These are phyloP conservation scores for Sarcophaga variegata DNA, from an alignment of 2,888 invertebrate species.

Conservation along the genomic window DNA sequence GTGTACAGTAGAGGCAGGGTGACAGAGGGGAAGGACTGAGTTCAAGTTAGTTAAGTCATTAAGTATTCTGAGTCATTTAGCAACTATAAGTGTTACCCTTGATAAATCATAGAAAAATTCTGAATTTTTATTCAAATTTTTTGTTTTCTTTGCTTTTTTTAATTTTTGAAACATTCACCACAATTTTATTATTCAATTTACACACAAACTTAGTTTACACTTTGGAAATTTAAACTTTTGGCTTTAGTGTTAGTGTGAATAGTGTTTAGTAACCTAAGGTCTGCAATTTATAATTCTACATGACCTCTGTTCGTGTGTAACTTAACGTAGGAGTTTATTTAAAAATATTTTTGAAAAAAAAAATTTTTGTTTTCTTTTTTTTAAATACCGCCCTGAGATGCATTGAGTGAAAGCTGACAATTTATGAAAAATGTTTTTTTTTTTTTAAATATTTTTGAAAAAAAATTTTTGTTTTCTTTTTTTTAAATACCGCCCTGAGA, in stretches of 20 bases:
- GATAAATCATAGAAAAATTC: not conserved
- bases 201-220: not conserved
- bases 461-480: not conserved
- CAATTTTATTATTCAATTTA: conserved; percentile 11
- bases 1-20: no score
- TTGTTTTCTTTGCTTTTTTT: not conserved
- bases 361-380: not conserved
- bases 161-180: not conserved
- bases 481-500: conserved; percentile 12
- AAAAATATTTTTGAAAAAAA: not conserved
- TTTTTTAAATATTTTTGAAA: not conserved
- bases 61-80: no score
- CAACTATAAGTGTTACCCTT: no score
- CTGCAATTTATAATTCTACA: conserved; percentile 26
- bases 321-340: no score
- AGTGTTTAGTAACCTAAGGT: conserved; percentile 12
- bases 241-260: no score
- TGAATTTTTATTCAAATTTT: not conserved
- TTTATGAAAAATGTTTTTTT: not conserved
- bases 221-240: no score
- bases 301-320: conserved; percentile 7
- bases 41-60: no score
- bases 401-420: not conserved
- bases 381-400: conserved; percentile 7
- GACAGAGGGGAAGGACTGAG: no score